phyloP scores from a whole-genome alignment of 2,888 invertebrate species.

The Sussaba pulchella region DNA sequence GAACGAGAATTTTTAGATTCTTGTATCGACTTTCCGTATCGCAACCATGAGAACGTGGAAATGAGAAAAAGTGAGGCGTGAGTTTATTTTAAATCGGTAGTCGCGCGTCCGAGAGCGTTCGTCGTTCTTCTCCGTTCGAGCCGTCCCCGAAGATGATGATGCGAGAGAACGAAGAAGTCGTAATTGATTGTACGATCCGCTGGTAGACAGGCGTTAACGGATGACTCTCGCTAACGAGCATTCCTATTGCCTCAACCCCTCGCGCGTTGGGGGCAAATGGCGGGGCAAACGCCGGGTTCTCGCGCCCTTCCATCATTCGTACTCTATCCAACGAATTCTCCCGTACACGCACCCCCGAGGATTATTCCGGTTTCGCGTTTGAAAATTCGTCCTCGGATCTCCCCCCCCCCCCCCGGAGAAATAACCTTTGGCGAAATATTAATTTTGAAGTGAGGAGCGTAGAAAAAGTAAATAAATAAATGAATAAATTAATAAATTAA shows the following conservation, averaged over 20 bases:
- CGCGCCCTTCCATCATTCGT: slow-evolving; percentile 45
- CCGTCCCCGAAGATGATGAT: slow-evolving; percentile 83
- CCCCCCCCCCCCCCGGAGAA: too few species aligned
- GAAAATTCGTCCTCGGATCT: slow-evolving; percentile 19
- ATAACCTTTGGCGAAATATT: slow-evolving; percentile 21
- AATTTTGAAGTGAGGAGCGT: neutral
- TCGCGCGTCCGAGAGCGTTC: slow-evolving; percentile 27
- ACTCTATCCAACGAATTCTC: slow-evolving; percentile 19
- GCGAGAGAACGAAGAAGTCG: slow-evolving; percentile 82
- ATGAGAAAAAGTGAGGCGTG: slow-evolving; percentile 48
- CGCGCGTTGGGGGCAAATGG: slow-evolving; percentile 38
- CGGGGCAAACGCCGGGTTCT: slow-evolving; percentile 17
- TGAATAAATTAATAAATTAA: too few species aligned
- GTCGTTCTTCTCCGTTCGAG: slow-evolving; percentile 69
- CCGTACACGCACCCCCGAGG: slow-evolving; percentile 47
- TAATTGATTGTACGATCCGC: slow-evolving; percentile 84
- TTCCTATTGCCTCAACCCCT: slow-evolving; percentile 80
- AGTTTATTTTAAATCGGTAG: slow-evolving; percentile 80
- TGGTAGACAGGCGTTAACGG: slow-evolving; percentile 84
- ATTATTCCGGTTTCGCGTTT: slow-evolving; percentile 17
- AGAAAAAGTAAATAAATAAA: too few species aligned
- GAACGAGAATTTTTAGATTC: too few species aligned
- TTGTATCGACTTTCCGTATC: too few species aligned
- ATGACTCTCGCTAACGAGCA: slow-evolving; percentile 84
- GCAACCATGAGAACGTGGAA: slow-evolving; percentile 18